A percentile compares a stretch with the other conserved stretches of the same genome.
Evolutionary conservation across 30 jellyfish, hydroid and myxozoan genomes (phyloP).

Genomic region (Pseudorhiza aurosa): DNA sequence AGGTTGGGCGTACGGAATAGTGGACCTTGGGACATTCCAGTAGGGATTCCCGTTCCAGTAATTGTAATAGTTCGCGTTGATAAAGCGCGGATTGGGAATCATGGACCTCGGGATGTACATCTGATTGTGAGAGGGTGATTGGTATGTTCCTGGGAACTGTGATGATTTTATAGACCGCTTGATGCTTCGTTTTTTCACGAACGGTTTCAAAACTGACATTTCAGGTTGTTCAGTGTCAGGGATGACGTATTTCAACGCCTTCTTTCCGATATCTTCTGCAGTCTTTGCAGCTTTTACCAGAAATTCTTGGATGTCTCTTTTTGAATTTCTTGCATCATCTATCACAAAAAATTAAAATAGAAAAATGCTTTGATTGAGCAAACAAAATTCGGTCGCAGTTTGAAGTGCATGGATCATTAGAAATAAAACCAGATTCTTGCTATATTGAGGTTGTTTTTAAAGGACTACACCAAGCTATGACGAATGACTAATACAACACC

Average conservation of each 20-base stretch:
- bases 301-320: conserved; percentile 16
- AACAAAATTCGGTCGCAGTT: no score
- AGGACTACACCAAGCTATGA: no score
- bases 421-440: no score
- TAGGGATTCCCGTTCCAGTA: conserved; percentile 10
- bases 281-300: conserved; percentile 33
- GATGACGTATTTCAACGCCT: conserved; percentile 32
- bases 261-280: conserved; percentile 40
- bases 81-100: conserved; percentile 28
- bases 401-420: no score
- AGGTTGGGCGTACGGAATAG: neutral
- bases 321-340: neutral
- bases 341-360: neutral
- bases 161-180: conserved; percentile 20
- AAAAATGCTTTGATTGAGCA: no score
- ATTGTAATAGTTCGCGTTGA: conserved; percentile 5
- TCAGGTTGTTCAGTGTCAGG: conserved; percentile 32
- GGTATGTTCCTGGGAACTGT: neutral
- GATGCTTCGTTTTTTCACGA: conserved; percentile 23
- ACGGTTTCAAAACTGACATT: conserved; percentile 51
- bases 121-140: conserved; percentile 3
- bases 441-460: no score
- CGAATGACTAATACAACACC: no score
- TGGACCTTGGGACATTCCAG: conserved; percentile 21
- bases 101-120: conserved; percentile 15